Evolutionary conservation across 2,888 invertebrate species (phyloP), one percentile per base, ranked within the genome.

Genomic region (Bruchidius siliquastri): DNA sequence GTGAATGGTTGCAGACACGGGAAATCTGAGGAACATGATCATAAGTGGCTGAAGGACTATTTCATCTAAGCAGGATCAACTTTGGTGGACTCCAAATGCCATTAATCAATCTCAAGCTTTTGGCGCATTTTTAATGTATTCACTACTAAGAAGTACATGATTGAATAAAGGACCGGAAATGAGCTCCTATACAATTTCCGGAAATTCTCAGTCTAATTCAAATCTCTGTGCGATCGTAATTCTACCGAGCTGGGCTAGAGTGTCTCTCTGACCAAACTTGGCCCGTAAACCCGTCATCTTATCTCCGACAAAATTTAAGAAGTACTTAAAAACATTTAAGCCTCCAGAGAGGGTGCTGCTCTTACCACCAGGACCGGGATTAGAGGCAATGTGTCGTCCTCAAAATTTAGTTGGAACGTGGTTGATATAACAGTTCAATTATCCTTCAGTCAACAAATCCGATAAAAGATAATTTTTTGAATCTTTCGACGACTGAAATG

Each of bases 311-410:
- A 13, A 82, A 82, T 82, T 81, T 82, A 82, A 82, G 81, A 81
- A 82, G 81, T 81, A 82, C 80, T 77, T 77, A 77, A 77, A 77
- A 77, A 77, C 77, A 77, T 77, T 77, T 77, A 76, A 77, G 76
- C 74, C 76, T 76, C 73, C 73, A 22, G 76, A 74, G 74, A 75
- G 72, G 74, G 74, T 76, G 76, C 71, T 71, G 32, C 71, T 68
- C 74, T 69, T 49, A 49, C 49, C 13, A 49, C 8, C 49, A 49
- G 49, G 49, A 13, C 8, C 49, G 49, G 49, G 49, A 2, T 26
- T 26, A 26, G 8, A 26, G 74, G 75, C 80, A 82, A 81, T 82
- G n/a, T n/a, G n/a, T n/a, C n/a, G n/a, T n/a, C n/a, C n/a, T n/a
- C n/a, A n/a, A n/a, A n/a, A n/a, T n/a, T n/a, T n/a, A n/a, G n/a